phyloP scores from a whole-genome alignment of 2,113 vertebrate genomes.

The Neolamprologus falcicula region DNA sequence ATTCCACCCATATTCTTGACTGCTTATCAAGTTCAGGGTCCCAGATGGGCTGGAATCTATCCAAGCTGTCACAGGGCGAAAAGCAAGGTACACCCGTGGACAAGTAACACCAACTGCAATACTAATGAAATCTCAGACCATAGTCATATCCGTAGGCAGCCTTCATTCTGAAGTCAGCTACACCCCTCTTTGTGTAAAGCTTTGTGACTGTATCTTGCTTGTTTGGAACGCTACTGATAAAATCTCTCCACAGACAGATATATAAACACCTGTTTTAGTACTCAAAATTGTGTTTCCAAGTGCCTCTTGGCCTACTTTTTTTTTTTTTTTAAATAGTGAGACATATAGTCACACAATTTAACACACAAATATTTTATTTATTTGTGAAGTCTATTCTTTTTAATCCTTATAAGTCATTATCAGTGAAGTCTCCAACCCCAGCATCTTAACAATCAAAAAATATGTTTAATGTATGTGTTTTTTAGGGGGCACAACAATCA shows the following conservation, averaged over 20 bases:
- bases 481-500: neutral
- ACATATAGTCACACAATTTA: neutral
- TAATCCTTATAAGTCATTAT: neutral
- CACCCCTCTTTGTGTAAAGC: neutral
- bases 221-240: neutral
- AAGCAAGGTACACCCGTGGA: neutral
- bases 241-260: neutral
- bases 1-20: neutral
- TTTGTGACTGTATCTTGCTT: neutral
- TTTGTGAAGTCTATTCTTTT: neutral
- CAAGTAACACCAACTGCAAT: neutral
- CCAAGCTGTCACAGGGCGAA: neutral
- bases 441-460: accelerated
- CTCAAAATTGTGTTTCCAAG: neutral
- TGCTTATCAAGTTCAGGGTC: neutral
- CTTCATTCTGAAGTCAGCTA: neutral
- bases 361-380: neutral
- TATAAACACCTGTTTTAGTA: neutral
- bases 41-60: neutral
- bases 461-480: neutral
- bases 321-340: neutral
- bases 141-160: accelerated
- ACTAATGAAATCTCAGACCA: neutral
- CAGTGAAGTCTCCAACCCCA: neutral
- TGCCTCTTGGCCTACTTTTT: neutral